phyloP scores from a whole-genome alignment of 2,113 vertebrate species.

The human region DNA sequence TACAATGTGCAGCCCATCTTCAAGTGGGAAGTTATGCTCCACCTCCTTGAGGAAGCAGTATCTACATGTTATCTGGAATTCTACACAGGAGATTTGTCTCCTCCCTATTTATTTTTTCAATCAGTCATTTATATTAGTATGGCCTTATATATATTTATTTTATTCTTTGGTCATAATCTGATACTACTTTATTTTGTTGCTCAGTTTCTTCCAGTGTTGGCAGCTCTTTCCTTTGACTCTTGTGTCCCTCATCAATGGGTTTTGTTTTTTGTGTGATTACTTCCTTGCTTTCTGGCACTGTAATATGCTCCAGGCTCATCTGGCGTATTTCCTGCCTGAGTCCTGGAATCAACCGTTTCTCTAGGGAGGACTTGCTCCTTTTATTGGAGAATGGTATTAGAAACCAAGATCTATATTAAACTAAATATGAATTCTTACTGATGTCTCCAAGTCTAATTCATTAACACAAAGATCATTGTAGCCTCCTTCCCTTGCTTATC shows the following conservation, averaged over 20 bases:
- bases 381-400: constrained; percentile 14
- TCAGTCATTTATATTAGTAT: not conserved
- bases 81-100: not conserved
- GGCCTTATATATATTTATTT: not conserved
- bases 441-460: not conserved
- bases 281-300: not conserved
- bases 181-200: not conserved
- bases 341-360: not conserved
- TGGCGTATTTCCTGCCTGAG: not conserved
- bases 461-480: not conserved
- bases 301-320: not conserved
- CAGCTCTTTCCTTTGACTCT: not conserved
- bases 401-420: not conserved
- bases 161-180: not conserved
- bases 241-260: not conserved
- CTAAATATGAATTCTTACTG: not conserved
- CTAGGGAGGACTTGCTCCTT: not conserved
- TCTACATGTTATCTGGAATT: not conserved
- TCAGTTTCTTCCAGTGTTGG: not conserved
- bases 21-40: not conserved
- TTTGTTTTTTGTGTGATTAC: not conserved
- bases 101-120: not conserved
- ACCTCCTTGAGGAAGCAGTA: not conserved
- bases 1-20: not conserved
- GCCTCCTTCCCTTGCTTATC: not conserved